phyloP scores from a whole-genome alignment of 2,888 invertebrate species.

The Epiperipatus broadwayi region DNA sequence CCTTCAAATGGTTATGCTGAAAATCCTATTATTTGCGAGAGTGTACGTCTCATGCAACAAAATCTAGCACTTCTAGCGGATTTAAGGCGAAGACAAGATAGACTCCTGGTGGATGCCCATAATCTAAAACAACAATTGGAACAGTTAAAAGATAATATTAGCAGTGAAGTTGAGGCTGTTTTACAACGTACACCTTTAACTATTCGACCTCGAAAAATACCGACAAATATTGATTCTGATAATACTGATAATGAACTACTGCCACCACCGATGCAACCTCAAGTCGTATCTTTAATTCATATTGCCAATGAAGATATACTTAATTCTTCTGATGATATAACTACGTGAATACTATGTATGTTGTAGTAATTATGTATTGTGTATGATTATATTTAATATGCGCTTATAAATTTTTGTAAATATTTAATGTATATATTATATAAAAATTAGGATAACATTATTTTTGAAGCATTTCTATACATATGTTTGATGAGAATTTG shows the following conservation, averaged over 20 bases:
- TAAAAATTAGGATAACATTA: no score
- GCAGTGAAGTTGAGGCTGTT: slow-evolving; percentile 47
- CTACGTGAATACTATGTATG: no score
- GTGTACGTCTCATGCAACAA: slow-evolving; percentile 61
- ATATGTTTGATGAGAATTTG: no score
- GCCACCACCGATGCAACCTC: slow-evolving; percentile 37
- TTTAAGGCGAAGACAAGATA: slow-evolving; percentile 43
- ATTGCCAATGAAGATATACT: no score
- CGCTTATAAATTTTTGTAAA: no score
- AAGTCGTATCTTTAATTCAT: no score
- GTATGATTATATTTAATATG: no score
- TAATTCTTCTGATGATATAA: no score
- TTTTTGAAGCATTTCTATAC: no score
- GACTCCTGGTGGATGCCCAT: slow-evolving; percentile 42
- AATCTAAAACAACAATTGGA: slow-evolving; percentile 47
- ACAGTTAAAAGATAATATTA: slow-evolving; percentile 53
- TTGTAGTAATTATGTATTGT: no score
- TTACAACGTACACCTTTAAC: slow-evolving; percentile 52
- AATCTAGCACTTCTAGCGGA: slow-evolving; percentile 48
- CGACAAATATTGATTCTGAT: slow-evolving; percentile 39
- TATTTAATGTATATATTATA: no score
- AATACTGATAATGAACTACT: slow-evolving; percentile 32
- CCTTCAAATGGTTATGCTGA: slow-evolving; percentile 57
- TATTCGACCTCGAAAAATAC: slow-evolving; percentile 43
- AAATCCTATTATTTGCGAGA: slow-evolving; percentile 30